Base-by-base conservation (phyloP, 2,888 invertebrate genomes). In the Lasius platythorax region DNA sequence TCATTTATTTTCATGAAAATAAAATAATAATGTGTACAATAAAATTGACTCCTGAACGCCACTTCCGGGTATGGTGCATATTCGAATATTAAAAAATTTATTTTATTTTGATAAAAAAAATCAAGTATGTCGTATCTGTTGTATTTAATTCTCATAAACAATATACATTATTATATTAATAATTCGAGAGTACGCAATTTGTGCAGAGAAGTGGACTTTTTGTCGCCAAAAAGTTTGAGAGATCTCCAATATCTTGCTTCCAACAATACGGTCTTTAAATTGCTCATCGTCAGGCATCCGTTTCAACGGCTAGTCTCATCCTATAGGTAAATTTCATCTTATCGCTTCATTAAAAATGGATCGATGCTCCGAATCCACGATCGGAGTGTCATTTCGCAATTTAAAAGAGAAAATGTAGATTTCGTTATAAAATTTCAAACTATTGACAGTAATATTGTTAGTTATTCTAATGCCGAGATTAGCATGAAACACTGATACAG, bases 301-400 rank as follows among this genome's bases (percentile, higher is more conserved):
- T 95, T 95, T 84, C 93, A 94, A 82, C 92, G 95, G 12, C 88
- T 95, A 1, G 95, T 95, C 15, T 95, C 95, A n/a, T 93, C 94
- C 0, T 95, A 94, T 84, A 93, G 94, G 94, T 94, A 92, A n/a
- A 37, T 37, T 79, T 58, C 30, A 12, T 46, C 4, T 61, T 8
- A 9, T 72, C 8, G 8, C 8, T 53, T 53, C 72, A 30, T 64
- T 11, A 79, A 78, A 58, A 46, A 74, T 4, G 33, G 4, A 23
- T 46, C n/a, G 61, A n/a, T 11, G 50, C 11, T 3, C 2, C 9
- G 2, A 50, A 37, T 75, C 3, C 0, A 74, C 4, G 43, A 30
- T 4, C 5, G 2, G 18, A 18, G 58, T 56, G 6, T 43, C 0
- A 73, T 11, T 73, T n/a, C 12, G 3, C 37, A 11, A 64, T 61